Conservation (phyloP, 1,140 invertebrate genomes). For the Drosophila bipectinata region DNA sequence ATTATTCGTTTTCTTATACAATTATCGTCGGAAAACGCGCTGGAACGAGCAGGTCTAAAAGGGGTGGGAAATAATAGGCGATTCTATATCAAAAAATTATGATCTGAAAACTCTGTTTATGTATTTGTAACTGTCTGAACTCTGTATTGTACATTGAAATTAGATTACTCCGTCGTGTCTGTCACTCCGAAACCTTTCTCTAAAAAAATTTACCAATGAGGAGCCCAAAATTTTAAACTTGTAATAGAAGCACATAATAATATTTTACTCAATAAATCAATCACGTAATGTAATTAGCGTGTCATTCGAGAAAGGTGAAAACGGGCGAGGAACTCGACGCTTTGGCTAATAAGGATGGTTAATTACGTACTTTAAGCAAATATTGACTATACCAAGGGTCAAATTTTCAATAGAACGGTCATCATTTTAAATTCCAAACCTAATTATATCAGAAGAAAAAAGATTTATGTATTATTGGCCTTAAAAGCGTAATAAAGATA, state of each 20-base stretch:
- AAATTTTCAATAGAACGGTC: constrained; percentile 32
- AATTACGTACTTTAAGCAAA: constrained; percentile 12
- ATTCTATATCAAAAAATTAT: constrained; percentile 31
- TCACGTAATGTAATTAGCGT: constrained; percentile 29
- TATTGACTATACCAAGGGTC: constrained; percentile 7
- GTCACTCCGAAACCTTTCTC: constrained; percentile 20
- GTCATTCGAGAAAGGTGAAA: constrained; percentile 34
- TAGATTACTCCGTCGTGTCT: constrained; percentile 9
- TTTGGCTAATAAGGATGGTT: constrained; percentile 5
- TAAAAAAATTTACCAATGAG: constrained; percentile 9
- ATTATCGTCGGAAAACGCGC: constrained; percentile 23
- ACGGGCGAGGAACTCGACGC: not conserved
- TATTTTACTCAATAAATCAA: constrained; percentile 42
- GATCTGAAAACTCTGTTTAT: constrained; percentile 29
- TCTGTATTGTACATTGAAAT: constrained; percentile 23
- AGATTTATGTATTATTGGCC: constrained; percentile 69
- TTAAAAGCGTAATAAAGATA: constrained; percentile 64
- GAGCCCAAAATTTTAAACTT: constrained; percentile 27
- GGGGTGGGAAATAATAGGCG: not conserved
- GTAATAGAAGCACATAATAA: constrained; percentile 15
- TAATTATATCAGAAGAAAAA: constrained; percentile 28
- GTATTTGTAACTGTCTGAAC: constrained; percentile 30
- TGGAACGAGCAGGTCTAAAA: constrained; percentile 1
- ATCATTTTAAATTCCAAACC: constrained; percentile 49
- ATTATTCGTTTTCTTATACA: constrained; percentile 30